Conservation (phyloP, 2,113 vertebrate species). For the Menura novaehollandiae region DNA sequence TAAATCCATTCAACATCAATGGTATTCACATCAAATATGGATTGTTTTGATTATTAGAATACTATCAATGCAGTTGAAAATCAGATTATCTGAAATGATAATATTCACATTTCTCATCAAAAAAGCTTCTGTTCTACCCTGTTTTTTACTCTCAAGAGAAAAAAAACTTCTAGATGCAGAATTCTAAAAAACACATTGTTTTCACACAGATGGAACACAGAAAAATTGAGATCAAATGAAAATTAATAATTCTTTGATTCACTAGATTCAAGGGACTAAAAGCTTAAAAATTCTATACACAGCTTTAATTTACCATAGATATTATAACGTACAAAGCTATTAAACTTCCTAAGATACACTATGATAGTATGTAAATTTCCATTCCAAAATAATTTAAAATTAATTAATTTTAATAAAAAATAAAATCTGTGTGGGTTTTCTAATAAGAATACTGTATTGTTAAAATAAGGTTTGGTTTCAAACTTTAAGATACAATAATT, state of each 20-base stretch:
- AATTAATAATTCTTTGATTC: background rate
- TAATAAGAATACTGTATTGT: background rate
- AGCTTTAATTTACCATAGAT: conserved; percentile 18
- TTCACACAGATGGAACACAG: background rate
- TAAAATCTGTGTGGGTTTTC: background rate
- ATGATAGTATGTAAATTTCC: background rate
- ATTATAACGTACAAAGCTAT: background rate
- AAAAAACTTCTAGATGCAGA: background rate
- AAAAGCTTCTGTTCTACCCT: background rate
- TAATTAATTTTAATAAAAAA: background rate
- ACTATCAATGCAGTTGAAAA: background rate
- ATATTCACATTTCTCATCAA: background rate
- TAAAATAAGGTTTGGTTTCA: conserved; percentile 11
- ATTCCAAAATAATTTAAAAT: background rate
- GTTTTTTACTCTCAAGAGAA: background rate
- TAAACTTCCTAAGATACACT: conserved; percentile 7
- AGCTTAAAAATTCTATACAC: background rate
- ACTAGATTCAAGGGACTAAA: background rate
- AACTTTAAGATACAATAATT: conserved; percentile 4
- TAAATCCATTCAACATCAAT: background rate
- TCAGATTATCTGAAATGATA: background rate
- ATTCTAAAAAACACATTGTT: background rate
- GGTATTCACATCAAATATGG: background rate
- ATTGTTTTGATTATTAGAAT: background rate
- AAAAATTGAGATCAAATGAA: background rate